Conservation (phyloP, 2,888 invertebrate genomes). For the Tipula unca region DNA sequence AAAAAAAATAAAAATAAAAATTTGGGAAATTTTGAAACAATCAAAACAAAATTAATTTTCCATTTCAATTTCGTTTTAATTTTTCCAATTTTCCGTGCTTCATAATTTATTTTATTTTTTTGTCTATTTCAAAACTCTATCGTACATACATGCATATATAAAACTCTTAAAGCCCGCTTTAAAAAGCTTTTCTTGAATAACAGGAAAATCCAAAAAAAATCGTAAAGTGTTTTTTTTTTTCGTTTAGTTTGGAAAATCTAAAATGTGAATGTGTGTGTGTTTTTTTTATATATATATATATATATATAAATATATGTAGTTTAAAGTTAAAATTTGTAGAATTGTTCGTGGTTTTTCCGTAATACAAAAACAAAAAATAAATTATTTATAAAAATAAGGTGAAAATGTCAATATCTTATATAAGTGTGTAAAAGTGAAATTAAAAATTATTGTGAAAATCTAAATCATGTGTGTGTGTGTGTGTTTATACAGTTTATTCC, state of each 20-base stretch:
- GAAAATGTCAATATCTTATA: slow-evolving; percentile 8
- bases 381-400: not conserved
- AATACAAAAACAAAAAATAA: not conserved
- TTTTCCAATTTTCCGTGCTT: not conserved
- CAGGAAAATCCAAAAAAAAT: not conserved
- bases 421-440: not conserved
- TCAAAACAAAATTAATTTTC: not conserved
- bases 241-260: not conserved
- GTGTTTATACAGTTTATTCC: not conserved
- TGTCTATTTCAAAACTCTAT: not conserved
- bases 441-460: not conserved
- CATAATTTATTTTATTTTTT: not conserved
- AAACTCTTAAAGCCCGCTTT: not conserved
- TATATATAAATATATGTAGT: not conserved
- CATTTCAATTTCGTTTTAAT: not conserved
- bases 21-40: not conserved
- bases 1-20: not conserved
- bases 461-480: not conserved
- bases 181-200: not conserved
- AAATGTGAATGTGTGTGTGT: not conserved
- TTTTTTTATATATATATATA: not conserved
- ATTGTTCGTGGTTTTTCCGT: not conserved
- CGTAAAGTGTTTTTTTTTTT: not conserved
- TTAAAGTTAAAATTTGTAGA: not conserved
- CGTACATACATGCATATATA: not conserved